A percentile compares a stretch with the other conserved stretches of the same genome.
Evolutionary conservation across 2,888 invertebrate species (phyloP).

Genomic region (Eupithecia exiguata): DNA sequence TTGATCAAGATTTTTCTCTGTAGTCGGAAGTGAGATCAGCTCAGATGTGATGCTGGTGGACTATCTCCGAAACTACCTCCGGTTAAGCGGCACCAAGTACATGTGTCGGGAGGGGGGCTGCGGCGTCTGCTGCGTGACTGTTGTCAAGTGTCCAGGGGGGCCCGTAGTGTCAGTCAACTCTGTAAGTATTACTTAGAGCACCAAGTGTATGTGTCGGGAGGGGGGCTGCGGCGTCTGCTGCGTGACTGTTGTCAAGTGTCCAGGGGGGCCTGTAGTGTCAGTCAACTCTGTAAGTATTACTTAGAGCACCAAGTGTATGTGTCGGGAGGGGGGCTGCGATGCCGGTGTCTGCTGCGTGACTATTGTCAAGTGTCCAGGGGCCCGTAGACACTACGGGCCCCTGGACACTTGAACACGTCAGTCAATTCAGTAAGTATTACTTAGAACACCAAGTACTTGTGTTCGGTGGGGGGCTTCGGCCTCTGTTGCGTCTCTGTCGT

Average conservation of each 20-base stretch:
- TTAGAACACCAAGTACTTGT: no score
- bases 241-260: slow-evolving; percentile 64
- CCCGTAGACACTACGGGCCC: no score
- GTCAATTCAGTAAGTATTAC: no score
- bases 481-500: no score
- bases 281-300: not conserved
- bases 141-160: slow-evolving; percentile 53
- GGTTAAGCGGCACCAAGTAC: slow-evolving; percentile 85
- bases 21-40: slow-evolving; percentile 67
- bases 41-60: slow-evolving; percentile 82
- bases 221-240: slow-evolving; percentile 87
- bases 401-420: no score
- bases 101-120: slow-evolving; percentile 88
- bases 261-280: slow-evolving; percentile 41
- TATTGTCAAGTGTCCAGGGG: no score
- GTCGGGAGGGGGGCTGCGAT: no score
- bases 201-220: slow-evolving; percentile 60
- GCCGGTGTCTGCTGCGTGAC: no score
- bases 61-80: slow-evolving; percentile 82
- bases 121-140: slow-evolving; percentile 84
- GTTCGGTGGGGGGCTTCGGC: no score
- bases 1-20: not conserved
- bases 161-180: slow-evolving; percentile 83
- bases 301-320: no score
- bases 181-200: slow-evolving; percentile 62